Evolutionary conservation across 2,888 invertebrate species (phyloP), one percentile per base, ranked within the genome.

Genomic region (Catocala fraxini): DNA sequence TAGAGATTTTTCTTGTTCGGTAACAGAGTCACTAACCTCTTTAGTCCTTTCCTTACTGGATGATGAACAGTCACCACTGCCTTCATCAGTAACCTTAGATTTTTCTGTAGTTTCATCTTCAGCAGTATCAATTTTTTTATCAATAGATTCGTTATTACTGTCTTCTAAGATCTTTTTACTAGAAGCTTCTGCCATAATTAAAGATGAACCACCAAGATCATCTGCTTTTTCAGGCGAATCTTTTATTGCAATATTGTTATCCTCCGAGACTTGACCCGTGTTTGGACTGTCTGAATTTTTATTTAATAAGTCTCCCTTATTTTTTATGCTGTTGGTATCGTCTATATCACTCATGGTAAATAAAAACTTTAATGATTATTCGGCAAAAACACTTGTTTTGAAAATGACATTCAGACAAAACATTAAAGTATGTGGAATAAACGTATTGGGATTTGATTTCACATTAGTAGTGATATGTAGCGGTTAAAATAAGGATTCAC

Each of bases 261-360:
- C 54, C 49, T 47, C 42, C 9, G 25, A 35, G 25, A 6, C 11
- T 39, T 41, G 5, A 47, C 13, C 48, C 5, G n/a, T 45, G 12
- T 34, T 58, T n/a, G 39, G 10, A 11, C 10, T 15, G n/a, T 5
- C 51, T 41, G 34, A 43, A 2, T 51, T 57, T 52, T 35, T 33
- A 4, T 42, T 53, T 15, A 13, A 11, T n/a, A 4, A 9, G 1
- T 39, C 15, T 0, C 47, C 55, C 6, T 62, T 59, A 3, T 65
- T 63, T 6, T 65, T 59, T 42, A 15, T 59, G 35, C 33, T 62
- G 7, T 11, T 55, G 12, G 53, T 41, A 12, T 65, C 65, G 34
- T 56, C 63, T 1, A 4, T 35, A 51, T 53, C 59, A 70, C 73
- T 65, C 76, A 74, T 74, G 54, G 9, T 70, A 0, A n/a, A 48